Conservation (phyloP, 2,888 invertebrate species). For the Scaptomyza tumidula region DNA sequence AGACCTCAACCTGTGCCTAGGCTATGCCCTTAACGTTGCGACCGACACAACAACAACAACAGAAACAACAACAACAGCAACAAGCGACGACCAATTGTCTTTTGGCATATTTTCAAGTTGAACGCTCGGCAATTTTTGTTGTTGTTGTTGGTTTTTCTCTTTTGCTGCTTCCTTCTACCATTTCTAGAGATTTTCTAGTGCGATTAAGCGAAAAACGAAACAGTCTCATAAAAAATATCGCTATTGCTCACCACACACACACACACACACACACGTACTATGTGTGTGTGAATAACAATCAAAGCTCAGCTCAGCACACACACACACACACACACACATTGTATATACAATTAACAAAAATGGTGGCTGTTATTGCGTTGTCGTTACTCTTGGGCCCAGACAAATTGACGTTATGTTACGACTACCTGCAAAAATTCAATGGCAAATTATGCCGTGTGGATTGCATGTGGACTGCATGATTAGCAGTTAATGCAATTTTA, state of each 20-base stretch:
- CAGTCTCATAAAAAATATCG: constrained; percentile 72
- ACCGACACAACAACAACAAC: constrained; percentile 18
- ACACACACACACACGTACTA: not conserved
- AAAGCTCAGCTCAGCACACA: constrained; percentile 50
- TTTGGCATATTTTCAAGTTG: constrained; percentile 79
- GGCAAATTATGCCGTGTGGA: constrained; percentile 47
- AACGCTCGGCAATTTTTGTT: constrained; percentile 66
- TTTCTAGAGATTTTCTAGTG: constrained; percentile 72
- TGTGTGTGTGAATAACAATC: constrained; percentile 48
- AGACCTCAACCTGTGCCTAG: constrained; percentile 36
- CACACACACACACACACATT: constrained; percentile 51
- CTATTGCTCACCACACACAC: constrained; percentile 32
- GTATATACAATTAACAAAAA: constrained; percentile 55
- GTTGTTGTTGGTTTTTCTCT: constrained; percentile 9
- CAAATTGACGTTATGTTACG: constrained; percentile 43
- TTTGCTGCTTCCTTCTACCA: constrained; percentile 43
- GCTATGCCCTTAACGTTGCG: constrained; percentile 67
- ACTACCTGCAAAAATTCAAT: constrained; percentile 51
- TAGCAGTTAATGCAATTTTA: constrained; percentile 1
- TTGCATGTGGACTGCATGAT: constrained; percentile 56
- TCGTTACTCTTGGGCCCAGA: constrained; percentile 51
- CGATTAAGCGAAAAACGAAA: constrained; percentile 78
- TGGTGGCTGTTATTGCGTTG: constrained; percentile 63
- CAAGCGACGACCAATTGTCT: constrained; percentile 75
- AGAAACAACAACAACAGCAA: constrained; percentile 21